These are phyloP conservation scores for Sinotaia quadrata DNA, from an alignment of 2,888 invertebrate genomes.

Conservation along the genomic window DNA sequence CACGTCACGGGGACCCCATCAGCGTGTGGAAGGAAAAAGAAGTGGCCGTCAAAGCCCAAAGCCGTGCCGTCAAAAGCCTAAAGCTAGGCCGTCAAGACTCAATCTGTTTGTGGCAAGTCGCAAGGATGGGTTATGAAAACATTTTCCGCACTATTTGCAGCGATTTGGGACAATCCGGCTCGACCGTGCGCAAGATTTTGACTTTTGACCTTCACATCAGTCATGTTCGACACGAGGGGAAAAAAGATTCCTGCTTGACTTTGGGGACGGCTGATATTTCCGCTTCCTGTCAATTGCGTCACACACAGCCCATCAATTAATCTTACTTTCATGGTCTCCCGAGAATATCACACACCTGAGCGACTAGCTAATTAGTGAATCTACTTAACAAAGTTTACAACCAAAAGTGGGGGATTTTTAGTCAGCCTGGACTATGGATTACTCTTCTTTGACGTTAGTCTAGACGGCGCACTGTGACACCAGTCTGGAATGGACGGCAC, in stretches of 20 bases:
- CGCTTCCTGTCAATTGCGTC: constrained; percentile 14
- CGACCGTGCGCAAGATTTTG: constrained; percentile 12
- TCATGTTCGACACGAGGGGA: constrained; percentile 26
- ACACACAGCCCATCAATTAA: too few species aligned
- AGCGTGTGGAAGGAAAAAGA: neutral
- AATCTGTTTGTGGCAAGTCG: constrained; percentile 22
- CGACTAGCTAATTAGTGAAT: too few species aligned
- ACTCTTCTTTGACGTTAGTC: too few species aligned
- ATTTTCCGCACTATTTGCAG: constrained; percentile 41
- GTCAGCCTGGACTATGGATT: too few species aligned
- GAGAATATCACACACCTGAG: too few species aligned
- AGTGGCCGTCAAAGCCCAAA: constrained; percentile 17
- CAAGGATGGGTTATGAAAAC: constrained; percentile 33
- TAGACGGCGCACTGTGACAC: too few species aligned
- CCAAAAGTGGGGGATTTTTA: too few species aligned
- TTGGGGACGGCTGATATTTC: neutral
- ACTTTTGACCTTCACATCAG: constrained; percentile 26
- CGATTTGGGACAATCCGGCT: constrained; percentile 33
- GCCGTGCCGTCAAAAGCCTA: too few species aligned
- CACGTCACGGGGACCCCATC: neutral
- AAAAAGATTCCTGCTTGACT: neutral
- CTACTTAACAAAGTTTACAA: too few species aligned
- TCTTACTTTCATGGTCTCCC: too few species aligned
- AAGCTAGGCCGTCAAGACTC: constrained; percentile 14
- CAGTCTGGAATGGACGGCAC: too few species aligned